Base-by-base conservation (phyloP, 2,797 vertebrate genomes). In the Mus spretus region DNA sequence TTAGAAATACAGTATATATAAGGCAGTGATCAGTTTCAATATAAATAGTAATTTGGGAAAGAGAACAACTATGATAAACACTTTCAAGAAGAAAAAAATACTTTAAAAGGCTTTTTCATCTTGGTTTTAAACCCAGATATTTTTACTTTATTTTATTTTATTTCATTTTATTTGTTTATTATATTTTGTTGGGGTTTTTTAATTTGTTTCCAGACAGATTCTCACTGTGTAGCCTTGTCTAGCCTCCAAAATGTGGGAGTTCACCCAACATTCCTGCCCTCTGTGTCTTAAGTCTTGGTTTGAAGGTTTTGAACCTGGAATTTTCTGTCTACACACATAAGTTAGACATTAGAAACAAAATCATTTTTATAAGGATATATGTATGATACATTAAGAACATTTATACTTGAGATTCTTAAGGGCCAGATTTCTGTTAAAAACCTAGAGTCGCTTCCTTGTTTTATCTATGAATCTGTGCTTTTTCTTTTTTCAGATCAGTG, bases 401-500 rank as follows among this genome's bases (percentile, higher is more conserved):
- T 81, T 89, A 34, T 12, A 74, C 55, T 92, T 92, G 74, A 72
- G 53, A 87, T 89, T 94, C 87, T 83, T 78, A 97, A 87, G 82
- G 72, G 44, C 37, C n/a, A 6, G 92, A 57, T 90, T 95, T 97
- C 65, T 96, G 1, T 28, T 59, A 82, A 72, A 72, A 78, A 22
- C 2, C 40, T 70, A 53, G 22, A 77, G 44, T 77, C 2, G 14
- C 5, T 93, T 80, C 50, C 3, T 79, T 6, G 78, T 91, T 97
- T 84, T 44, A 44, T 94, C 44, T 83, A 1, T 77, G 83, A 74
- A 74, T 96, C 7, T 37, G 82, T 98, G 24, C 93, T 93, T 96
- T 85, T 94, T 59, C 89, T 87, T 85, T 88, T 97, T 98, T 98
- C 95, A 99, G 99, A 98, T 99, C 99, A 34, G 99, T 99, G n/a